phyloP scores from a whole-genome alignment of 1,140 invertebrate species.

The Pogonus chalceus region DNA sequence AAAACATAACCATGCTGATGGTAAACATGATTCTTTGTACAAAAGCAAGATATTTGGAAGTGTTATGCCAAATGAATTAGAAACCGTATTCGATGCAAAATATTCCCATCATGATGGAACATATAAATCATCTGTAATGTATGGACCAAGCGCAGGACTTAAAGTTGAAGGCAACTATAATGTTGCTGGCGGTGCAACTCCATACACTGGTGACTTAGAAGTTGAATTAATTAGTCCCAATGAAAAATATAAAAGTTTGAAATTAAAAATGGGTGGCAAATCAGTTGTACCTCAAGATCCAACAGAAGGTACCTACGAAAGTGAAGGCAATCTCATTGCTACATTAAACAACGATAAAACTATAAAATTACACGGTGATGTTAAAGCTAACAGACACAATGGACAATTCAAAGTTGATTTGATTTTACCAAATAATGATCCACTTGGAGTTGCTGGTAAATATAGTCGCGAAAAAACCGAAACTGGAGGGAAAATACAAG shows the following conservation, averaged over 20 bases:
- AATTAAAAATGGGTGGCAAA: slow-evolving; percentile 19
- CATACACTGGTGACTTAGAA: slow-evolving; percentile 31
- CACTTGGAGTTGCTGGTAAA: slow-evolving; percentile 17
- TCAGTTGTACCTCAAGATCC: background rate
- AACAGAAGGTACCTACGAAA: slow-evolving; percentile 8
- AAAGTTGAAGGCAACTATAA: slow-evolving; percentile 37
- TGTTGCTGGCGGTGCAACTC: slow-evolving; percentile 30
- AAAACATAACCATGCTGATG: slow-evolving; percentile 33
- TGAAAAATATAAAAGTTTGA: slow-evolving; percentile 41
- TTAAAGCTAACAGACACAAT: slow-evolving; percentile 14
- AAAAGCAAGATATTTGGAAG: slow-evolving; percentile 35
- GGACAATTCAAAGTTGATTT: slow-evolving; percentile 20
- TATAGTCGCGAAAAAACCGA: slow-evolving; percentile 18
- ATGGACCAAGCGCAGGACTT: slow-evolving; percentile 19
- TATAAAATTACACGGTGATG: slow-evolving; percentile 25
- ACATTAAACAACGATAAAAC: background rate
- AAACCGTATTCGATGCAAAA: slow-evolving; percentile 21
- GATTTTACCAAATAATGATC: slow-evolving; percentile 21
- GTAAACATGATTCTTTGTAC: slow-evolving; percentile 30
- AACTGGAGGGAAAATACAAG: slow-evolving; percentile 17
- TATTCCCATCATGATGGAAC: slow-evolving; percentile 22
- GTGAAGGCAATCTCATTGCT: background rate
- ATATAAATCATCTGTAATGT: slow-evolving; percentile 23
- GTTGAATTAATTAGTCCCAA: slow-evolving; percentile 38
- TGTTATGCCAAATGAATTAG: slow-evolving; percentile 31